Conservation (phyloP, 1,140 invertebrate genomes). For the Zaprionus vittiger region DNA sequence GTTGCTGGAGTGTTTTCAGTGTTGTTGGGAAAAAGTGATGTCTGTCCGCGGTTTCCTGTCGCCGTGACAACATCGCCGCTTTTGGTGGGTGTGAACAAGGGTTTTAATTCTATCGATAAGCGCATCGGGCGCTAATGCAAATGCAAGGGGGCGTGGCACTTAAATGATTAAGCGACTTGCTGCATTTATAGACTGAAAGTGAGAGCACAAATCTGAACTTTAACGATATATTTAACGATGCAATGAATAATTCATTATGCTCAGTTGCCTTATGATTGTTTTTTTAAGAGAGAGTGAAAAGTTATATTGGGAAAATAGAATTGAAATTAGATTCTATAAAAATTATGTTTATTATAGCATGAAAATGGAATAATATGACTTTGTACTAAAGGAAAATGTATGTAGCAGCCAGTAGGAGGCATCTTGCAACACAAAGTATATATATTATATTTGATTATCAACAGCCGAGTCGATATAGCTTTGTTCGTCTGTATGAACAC, state of each 20-base stretch:
- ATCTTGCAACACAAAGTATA: no score
- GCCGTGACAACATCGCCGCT: constrained; percentile 46
- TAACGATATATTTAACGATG: constrained; percentile 63
- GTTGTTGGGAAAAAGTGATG: constrained; percentile 16
- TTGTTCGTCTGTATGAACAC: no score
- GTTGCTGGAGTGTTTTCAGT: not conserved
- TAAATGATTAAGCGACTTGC: constrained; percentile 31
- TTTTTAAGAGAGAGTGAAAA: not conserved
- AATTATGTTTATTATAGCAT: not conserved
- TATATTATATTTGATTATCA: no score
- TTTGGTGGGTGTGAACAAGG: constrained; percentile 78
- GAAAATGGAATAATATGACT: no score
- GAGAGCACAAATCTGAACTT: constrained; percentile 68
- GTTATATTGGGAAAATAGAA: not conserved
- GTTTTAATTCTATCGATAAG: constrained; percentile 57
- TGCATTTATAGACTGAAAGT: constrained; percentile 47
- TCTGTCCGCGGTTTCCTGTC: constrained; percentile 64
- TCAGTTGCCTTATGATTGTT: constrained; percentile 21
- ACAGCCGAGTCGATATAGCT: no score
- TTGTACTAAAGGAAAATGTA: no score
- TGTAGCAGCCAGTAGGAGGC: no score
- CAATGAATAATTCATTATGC: constrained; percentile 71
- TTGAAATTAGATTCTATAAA: not conserved
- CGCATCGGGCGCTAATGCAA: constrained; percentile 28
- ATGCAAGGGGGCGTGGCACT: constrained; percentile 29